Evolutionary conservation across 2,888 invertebrate species (phyloP).

Genomic region (Liopterus haemorrhoidalis): DNA sequence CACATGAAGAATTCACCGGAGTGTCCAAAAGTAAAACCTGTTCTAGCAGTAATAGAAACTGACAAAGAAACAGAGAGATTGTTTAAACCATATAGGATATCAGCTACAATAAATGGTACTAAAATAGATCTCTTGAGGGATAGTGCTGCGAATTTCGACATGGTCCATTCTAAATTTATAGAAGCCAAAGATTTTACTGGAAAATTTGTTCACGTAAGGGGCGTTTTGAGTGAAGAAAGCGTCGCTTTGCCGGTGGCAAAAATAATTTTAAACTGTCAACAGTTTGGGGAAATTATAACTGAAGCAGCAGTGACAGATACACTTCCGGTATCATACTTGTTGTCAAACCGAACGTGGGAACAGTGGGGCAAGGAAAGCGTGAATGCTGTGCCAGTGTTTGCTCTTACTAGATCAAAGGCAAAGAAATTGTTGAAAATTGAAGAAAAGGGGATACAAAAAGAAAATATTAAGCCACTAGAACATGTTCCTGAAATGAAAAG

Average conservation of each 20-base stretch:
- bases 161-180: not conserved
- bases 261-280: not conserved
- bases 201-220: not conserved
- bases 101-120: slow-evolving; percentile 1
- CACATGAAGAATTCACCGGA: slow-evolving; percentile 7
- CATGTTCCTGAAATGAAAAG: too few species aligned
- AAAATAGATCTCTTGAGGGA: not conserved
- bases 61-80: not conserved
- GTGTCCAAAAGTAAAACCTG: slow-evolving; percentile 2
- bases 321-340: slow-evolving; percentile 1
- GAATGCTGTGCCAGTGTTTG: not conserved
- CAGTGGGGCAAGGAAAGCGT: not conserved
- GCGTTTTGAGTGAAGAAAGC: slow-evolving; percentile 1
- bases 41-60: not conserved
- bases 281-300: slow-evolving; percentile 1
- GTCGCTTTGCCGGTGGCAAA: slow-evolving; percentile 5
- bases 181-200: slow-evolving; percentile 1
- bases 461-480: too few species aligned
- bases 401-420: slow-evolving; percentile 4
- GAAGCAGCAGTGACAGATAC: slow-evolving; percentile 3
- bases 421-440: too few species aligned
- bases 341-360: slow-evolving; percentile 6
- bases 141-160: slow-evolving; percentile 1
- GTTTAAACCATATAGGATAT: slow-evolving; percentile 2
- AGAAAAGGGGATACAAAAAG: too few species aligned